Evolutionary conservation across 2,113 vertebrate genomes (phyloP), one percentile per base, ranked within the genome.

Genomic region (Corynorhinus townsendii): DNA sequence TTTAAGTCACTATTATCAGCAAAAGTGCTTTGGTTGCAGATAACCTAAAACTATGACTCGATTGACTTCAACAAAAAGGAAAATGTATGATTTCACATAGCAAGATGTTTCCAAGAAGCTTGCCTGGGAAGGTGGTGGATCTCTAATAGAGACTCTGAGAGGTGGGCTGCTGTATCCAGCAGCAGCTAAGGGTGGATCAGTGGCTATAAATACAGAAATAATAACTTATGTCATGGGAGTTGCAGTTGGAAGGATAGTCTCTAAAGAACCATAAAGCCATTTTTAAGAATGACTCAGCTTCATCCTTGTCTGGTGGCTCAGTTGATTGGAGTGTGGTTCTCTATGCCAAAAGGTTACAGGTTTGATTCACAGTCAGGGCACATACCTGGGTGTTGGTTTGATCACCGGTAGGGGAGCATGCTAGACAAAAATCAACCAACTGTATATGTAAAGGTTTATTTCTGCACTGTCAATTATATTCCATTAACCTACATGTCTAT

Each of bases 221-320:
- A 30, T 35, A 82, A 30, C n/a, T n/a, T 43, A 12, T 22, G 47
- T 56, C n/a, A 30, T 43, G 33, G 66, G 52, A 52, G 4, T 79
- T 76, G 43, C 6, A 38, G 11, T 64, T 95, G 66, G 73, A 76
- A 75, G 33, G n/a, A 75, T 26, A 54, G 38, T 85, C 16, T 79
- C 47, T 64, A 64, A 77, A 96, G 77, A 95, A 77, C 26, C 54
- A n/a, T 52, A 81, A 86, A 95, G 64, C 52, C 72, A 54, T 89
- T 66, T 88, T 95, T 88, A 92, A 93, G 38, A 86, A 89, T 92
- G 91, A 94, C 72, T 96, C 64, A 54, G 86, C 81, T 19, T 69
- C 4, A 69, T 9, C n/a, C 68, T n/a, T 69, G 68, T 69, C n/a
- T 20, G 9, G 33, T n/a, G 64, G 33, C 64, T 68, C 15, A n/a